Conservation (phyloP, 2,797 vertebrate genomes). For the Acridotheres tristis region DNA sequence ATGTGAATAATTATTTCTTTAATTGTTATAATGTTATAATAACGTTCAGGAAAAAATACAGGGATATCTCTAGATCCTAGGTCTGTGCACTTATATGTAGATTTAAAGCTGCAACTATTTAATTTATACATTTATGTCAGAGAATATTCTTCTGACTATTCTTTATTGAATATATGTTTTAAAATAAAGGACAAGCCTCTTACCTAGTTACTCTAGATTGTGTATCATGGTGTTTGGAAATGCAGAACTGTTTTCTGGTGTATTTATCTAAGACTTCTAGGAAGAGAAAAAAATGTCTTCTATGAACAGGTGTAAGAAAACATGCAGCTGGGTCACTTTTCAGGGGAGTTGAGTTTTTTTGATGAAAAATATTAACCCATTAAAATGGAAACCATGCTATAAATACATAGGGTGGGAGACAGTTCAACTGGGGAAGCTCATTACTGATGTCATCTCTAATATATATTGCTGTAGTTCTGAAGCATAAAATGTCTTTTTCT, state of each 20-base stretch:
- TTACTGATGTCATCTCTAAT: conserved; percentile 6
- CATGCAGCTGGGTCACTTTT: background rate
- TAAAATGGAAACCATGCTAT: background rate
- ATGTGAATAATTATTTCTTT: background rate
- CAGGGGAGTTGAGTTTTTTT: background rate
- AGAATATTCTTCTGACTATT: background rate
- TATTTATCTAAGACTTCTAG: background rate
- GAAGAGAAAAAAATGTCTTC: background rate
- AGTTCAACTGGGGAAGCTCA: background rate
- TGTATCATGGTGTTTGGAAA: background rate
- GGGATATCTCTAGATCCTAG: background rate
- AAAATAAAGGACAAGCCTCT: background rate
- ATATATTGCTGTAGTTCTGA: background rate
- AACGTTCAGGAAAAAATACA: background rate
- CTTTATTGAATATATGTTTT: background rate
- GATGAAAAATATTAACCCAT: background rate
- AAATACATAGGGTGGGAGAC: background rate
- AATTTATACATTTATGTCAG: background rate
- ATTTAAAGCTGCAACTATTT: background rate
- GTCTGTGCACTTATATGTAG: background rate
- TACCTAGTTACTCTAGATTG: background rate
- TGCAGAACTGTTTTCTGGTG: background rate
- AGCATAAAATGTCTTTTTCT: background rate
- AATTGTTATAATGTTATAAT: background rate
- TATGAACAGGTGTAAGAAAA: background rate